These are phyloP conservation scores for Cyprinodon diabolis DNA, from an alignment of 2,797 vertebrate species.

Conservation along the genomic window DNA sequence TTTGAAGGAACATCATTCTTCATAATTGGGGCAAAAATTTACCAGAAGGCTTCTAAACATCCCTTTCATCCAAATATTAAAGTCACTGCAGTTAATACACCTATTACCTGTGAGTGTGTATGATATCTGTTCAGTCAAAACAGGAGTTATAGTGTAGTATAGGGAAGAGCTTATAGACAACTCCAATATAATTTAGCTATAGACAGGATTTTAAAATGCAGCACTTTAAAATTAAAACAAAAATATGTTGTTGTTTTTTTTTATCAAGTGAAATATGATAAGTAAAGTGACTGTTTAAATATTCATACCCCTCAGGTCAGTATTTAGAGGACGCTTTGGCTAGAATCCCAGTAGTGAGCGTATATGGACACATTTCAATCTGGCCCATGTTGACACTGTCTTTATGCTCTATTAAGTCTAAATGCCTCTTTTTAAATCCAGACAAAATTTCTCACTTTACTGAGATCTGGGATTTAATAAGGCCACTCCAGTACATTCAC, in stretches of 20 bases:
- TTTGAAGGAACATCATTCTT: constrained; percentile 57
- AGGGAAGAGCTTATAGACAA: not conserved
- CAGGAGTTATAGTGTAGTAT: not conserved
- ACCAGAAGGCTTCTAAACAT: constrained; percentile 39
- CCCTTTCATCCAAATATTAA: constrained; percentile 12
- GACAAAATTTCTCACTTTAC: not conserved
- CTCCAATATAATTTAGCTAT: not conserved
- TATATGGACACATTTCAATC: not conserved
- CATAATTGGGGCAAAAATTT: constrained; percentile 29
- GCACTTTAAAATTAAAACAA: not conserved
- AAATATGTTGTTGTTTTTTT: not conserved
- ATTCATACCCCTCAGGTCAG: not conserved
- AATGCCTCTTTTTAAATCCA: not conserved
- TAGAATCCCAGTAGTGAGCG: not conserved
- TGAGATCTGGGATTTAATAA: no score
- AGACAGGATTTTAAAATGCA: not conserved
- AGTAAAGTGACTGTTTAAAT: not conserved
- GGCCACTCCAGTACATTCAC: not conserved
- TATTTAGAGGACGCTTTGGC: not conserved
- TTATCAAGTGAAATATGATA: not conserved
- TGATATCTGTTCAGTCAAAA: constrained; percentile 3
- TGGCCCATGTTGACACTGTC: not conserved
- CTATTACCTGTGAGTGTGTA: not conserved
- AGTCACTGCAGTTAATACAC: not conserved
- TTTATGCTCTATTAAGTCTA: not conserved